Base-by-base conservation (phyloP, 2,113 vertebrate genomes). In the Lycaon pictus region DNA sequence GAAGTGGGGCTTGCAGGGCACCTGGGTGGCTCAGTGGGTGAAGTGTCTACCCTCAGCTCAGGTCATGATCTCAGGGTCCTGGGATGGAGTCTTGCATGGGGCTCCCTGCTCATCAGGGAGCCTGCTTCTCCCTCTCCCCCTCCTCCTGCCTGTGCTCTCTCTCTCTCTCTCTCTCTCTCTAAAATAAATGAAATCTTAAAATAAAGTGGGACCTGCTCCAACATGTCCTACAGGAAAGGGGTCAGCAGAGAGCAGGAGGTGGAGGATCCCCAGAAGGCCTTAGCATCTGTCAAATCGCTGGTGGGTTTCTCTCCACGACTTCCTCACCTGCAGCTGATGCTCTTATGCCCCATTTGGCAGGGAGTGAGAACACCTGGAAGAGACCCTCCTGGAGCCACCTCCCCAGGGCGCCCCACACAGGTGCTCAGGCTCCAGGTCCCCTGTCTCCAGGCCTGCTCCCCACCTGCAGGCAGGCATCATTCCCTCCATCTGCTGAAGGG, bases 231-330 rank as follows among this genome's bases (percentile, higher is more conserved):
- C 5, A 56, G 35, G n/a, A 25, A 11, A 62, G 37, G 51, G 15
- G 56, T 35, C 17, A 2, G 16, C 5, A 7, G 43, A 48, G 32
- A 43, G 22, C 0, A 43, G 32, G 48, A 53, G 5, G 11, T 56
- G 12, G 20, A 56, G 63, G 11, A 58, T 8, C 25, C 27, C 17
- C 1, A 9, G 11, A 53, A 9, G 27, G 4, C 11, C 1, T 10
- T 4, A 13, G 43, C n/a, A 10, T 25, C 35, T 27, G 0, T 0
- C 7, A 9, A 20, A 16, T 22, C 9, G 0, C 43, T 20, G n/a
- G n/a, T 2, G 11, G 0, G 69, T 25, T 11, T 10, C 35, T n/a
- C 1, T 32, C 4, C 17, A 55, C 37, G 20, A 2, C 23, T 10
- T 11, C 32, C 53, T 69, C 6, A 4, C 11, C 4, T n/a, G 25